Evolutionary conservation across 2,888 invertebrate species (phyloP).

Genomic region (Suillia variegata): DNA sequence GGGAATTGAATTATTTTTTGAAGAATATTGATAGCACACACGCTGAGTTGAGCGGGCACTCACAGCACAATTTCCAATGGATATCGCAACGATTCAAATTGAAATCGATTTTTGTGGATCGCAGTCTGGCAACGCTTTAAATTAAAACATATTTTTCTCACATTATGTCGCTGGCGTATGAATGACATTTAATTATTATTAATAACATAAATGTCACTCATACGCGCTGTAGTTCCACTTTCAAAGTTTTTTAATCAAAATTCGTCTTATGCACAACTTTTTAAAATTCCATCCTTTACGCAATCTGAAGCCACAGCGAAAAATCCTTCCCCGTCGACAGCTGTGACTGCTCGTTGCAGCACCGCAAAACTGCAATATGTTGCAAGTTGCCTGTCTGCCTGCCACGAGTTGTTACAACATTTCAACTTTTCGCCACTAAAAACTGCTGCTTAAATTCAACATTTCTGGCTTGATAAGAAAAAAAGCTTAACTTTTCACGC

Average conservation of each 20-base stretch:
- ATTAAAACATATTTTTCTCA: background rate
- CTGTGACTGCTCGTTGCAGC: background rate
- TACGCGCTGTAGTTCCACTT: background rate
- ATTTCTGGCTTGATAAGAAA: background rate
- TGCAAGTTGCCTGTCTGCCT: too few relatives aligned
- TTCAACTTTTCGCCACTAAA: background rate
- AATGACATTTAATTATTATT: too few relatives aligned
- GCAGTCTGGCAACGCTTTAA: background rate
- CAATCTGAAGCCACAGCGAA: background rate
- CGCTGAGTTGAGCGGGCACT: too few relatives aligned
- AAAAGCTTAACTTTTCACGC: background rate
- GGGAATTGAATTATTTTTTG: conserved; percentile 1
- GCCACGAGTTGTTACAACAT: background rate
- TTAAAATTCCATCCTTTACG: background rate
- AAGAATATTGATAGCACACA: background rate
- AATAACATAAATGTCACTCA: background rate
- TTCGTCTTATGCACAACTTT: too few relatives aligned
- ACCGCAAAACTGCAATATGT: too few relatives aligned
- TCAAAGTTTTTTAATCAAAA: too few relatives aligned
- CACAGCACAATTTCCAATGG: background rate
- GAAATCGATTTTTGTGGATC: background rate
- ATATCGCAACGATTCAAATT: background rate
- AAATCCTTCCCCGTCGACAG: background rate
- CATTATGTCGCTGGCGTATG: too few relatives aligned
- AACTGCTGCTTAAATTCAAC: background rate